A percentile compares a stretch with the other conserved stretches of the same genome.
phyloP scores from a whole-genome alignment of 2,888 invertebrate genomes.

The Hedya salicella region DNA sequence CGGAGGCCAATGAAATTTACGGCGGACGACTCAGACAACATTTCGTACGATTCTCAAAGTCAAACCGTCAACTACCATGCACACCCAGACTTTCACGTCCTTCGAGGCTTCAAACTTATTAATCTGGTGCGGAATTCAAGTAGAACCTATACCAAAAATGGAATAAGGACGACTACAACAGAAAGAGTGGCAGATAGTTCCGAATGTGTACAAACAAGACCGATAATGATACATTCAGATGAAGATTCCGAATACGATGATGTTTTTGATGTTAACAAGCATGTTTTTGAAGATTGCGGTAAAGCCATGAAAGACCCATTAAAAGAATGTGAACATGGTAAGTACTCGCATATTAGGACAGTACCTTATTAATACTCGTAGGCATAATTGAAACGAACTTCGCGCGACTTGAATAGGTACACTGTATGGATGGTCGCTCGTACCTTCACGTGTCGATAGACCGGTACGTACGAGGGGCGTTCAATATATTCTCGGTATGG shows the following conservation, averaged over 20 bases:
- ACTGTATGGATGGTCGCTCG: no score
- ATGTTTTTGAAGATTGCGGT: slow-evolving; percentile 67
- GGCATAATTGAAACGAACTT: no score
- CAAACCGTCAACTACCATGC: slow-evolving; percentile 70
- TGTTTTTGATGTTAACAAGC: slow-evolving; percentile 52
- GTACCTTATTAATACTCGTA: not conserved
- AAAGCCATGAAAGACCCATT: slow-evolving; percentile 48
- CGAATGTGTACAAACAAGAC: slow-evolving; percentile 53
- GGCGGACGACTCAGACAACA: slow-evolving; percentile 54
- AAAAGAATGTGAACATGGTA: slow-evolving; percentile 45
- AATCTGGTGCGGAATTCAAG: slow-evolving; percentile 66
- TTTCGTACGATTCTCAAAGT: slow-evolving; percentile 57
- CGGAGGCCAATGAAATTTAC: slow-evolving; percentile 54
- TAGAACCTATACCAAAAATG: slow-evolving; percentile 52
- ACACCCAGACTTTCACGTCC: slow-evolving; percentile 73
- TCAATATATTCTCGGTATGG: no score
- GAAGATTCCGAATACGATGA: slow-evolving; percentile 53
- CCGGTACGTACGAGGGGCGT: no score
- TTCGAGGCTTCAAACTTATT: slow-evolving; percentile 74
- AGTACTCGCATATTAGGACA: not conserved
- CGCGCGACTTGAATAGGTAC: no score
- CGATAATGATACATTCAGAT: slow-evolving; percentile 48
- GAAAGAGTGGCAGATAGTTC: slow-evolving; percentile 52
- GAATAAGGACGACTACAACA: slow-evolving; percentile 56
- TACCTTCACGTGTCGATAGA: no score